Evolutionary conservation across 2,797 vertebrate genomes (phyloP).

Genomic region (Phoeniculus purpureus): DNA sequence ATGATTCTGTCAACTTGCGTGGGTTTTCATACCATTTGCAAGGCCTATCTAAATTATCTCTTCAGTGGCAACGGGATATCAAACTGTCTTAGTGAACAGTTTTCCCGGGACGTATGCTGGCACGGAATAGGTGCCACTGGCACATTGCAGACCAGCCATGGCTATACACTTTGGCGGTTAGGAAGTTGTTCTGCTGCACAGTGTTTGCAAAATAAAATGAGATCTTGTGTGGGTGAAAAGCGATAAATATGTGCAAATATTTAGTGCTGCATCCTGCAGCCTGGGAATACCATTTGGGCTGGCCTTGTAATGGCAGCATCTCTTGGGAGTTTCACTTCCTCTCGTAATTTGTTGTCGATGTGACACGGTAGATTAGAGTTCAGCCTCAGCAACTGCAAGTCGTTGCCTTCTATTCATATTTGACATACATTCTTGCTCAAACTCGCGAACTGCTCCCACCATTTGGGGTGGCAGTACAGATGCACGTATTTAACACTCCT

Average conservation of each 20-base stretch:
- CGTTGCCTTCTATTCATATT: conserved; percentile 7
- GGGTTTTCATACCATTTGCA: not conserved
- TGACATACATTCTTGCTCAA: conserved; percentile 17
- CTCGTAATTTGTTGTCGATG: not conserved
- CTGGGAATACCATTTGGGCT: conserved; percentile 13
- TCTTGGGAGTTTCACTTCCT: conserved; percentile 38
- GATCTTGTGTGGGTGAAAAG: conserved; percentile 23
- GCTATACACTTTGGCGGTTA: not conserved
- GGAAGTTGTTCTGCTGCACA: conserved; percentile 25
- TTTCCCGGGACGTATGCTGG: conserved; percentile 27
- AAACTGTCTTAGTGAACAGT: conserved; percentile 38
- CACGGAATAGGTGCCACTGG: not conserved
- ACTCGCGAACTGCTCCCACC: conserved; percentile 28
- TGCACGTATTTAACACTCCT: conserved; percentile 10
- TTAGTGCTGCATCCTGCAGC: conserved; percentile 24
- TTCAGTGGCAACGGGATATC: conserved; percentile 25
- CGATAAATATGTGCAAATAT: conserved; percentile 51
- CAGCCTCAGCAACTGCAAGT: not conserved
- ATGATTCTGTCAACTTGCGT: conserved; percentile 9
- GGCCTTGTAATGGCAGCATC: not conserved
- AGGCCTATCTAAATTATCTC: conserved; percentile 12
- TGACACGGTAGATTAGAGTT: conserved; percentile 33
- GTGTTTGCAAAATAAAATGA: conserved; percentile 54
- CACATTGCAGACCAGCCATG: not conserved
- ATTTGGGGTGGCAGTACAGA: conserved; percentile 49